A percentile compares a stretch with the other conserved stretches of the same genome.
phyloP scores from a whole-genome alignment of 2,797 vertebrate species.

The Sebastes matsubarae region DNA sequence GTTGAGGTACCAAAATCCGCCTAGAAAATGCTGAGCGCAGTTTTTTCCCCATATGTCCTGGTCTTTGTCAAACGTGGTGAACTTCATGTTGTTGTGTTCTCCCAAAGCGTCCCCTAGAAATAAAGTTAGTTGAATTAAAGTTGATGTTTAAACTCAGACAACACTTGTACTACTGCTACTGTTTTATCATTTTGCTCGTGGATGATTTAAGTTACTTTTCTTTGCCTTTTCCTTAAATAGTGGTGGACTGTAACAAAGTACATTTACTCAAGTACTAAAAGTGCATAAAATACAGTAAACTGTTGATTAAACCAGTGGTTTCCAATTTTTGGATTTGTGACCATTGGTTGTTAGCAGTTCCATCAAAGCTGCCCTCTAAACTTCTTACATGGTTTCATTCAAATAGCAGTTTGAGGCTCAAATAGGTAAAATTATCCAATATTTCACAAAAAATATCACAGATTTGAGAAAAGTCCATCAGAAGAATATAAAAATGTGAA shows the following conservation, averaged over 20 bases:
- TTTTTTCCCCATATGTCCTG: conserved; percentile 14
- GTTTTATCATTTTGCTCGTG: not conserved
- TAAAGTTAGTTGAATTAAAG: not conserved
- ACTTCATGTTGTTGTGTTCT: conserved; percentile 35
- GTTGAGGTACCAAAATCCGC: conserved; percentile 39
- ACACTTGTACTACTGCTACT: not conserved
- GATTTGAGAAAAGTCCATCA: not conserved
- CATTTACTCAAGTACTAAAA: not conserved
- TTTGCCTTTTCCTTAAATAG: not conserved
- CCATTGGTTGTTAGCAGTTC: not conserved
- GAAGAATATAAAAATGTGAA: not conserved
- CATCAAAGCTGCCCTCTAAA: not conserved
- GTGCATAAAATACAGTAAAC: not conserved
- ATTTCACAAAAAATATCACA: not conserved
- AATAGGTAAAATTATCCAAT: not conserved
- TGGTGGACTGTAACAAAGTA: not conserved
- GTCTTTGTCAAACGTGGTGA: conserved; percentile 67
- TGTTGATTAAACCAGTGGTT: not conserved
- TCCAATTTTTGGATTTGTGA: not conserved
- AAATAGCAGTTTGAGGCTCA: not conserved
- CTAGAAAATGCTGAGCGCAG: conserved; percentile 33
- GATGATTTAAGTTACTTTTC: not conserved
- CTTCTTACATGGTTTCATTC: not conserved
- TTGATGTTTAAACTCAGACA: not conserved
- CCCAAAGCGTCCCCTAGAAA: conserved; percentile 49